Evolutionary conservation across 2,113 vertebrate genomes (phyloP).

Genomic region (Periophthalmus modestus): DNA sequence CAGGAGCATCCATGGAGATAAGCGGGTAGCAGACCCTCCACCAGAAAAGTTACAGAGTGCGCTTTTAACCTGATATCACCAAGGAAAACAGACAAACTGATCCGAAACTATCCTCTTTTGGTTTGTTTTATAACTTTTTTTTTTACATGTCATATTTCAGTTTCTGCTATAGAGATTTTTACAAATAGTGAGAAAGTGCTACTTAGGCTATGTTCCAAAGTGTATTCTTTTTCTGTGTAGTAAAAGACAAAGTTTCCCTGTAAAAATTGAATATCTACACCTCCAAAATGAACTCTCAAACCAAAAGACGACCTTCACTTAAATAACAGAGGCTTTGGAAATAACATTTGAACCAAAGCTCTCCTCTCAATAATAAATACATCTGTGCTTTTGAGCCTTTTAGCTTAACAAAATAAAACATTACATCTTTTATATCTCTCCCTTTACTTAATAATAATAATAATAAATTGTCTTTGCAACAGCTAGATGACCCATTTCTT

Average conservation of each 20-base stretch:
- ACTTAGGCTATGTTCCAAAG: slow-evolving; percentile 2
- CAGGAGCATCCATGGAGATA: background rate
- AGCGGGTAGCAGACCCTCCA: background rate
- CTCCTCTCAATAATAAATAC: slow-evolving; percentile 71
- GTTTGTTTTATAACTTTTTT: background rate
- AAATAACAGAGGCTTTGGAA: slow-evolving; percentile 85
- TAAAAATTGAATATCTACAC: slow-evolving; percentile 1
- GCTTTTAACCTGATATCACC: background rate
- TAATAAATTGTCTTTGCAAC: slow-evolving; percentile 68
- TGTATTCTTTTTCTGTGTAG: slow-evolving; percentile 3
- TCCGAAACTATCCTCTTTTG: background rate
- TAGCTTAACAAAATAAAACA: slow-evolving; percentile 87
- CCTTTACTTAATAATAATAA: too few species aligned
- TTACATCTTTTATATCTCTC: slow-evolving; percentile 66
- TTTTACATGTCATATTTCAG: background rate
- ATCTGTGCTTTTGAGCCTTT: slow-evolving; percentile 86
- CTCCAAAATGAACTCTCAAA: background rate
- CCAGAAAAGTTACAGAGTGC: background rate
- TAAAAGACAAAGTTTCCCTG: slow-evolving; percentile 16
- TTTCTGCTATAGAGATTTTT: slow-evolving; percentile 2
- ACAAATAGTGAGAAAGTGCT: slow-evolving; percentile 11
- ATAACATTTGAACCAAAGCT: slow-evolving; percentile 72
- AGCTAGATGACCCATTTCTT: slow-evolving; percentile 59
- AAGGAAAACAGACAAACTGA: slow-evolving; percentile 4
- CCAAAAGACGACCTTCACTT: slow-evolving; percentile 74